Base-by-base conservation (phyloP, 2,113 vertebrate species). In the Chinchilla lanigera region DNA sequence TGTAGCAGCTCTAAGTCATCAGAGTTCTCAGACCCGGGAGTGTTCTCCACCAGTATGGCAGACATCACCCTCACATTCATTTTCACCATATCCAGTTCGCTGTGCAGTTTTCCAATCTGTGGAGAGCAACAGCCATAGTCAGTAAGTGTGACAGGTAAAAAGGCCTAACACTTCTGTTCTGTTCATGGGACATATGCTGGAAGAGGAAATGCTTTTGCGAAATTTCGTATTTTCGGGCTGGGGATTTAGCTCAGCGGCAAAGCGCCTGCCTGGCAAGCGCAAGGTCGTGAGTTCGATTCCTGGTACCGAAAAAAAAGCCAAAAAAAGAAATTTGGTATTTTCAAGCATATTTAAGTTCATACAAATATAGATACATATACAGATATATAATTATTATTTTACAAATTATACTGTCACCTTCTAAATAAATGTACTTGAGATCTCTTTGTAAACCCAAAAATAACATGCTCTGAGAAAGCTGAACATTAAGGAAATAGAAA, bases 41-140 rank as follows among this genome's bases (percentile, higher is more conserved):
- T 85, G 12, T 98, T 99, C 96, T 99, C 98, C 89, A 98, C 98
- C 95, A 99, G 3, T 93, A 99, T 99, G 35, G 98, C 96, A 1
- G 98, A 98, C 99, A 99, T 99, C 77, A 99, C 99, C 60, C 90
- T 98, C 91, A 98, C 96, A 0, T 99, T 99, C 98, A 99, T 98
- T 95, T 98, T 99, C 96, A 98, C 98, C 98, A 99, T 98, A 81
- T 99, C 99, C 94, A 99, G 93, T 56, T 99, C 99, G 89, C 99
- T 99, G 96, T 98, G 98, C 65, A 99, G 84, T 60, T 99, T 99
- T 54, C 98, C 99, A 85, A 99, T 98, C 99, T 99, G 98, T 60
- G 44, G 50, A 65, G 26, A 75, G 93, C 83, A 97, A 96, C 0
- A 82, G 93, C 14, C 73, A 35, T 33, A 93, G 75, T 90, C 81